A percentile compares a stretch with the other conserved stretches of the same genome.
phyloP scores from a whole-genome alignment of 2,888 invertebrate species.

The Branchellion lobata region DNA sequence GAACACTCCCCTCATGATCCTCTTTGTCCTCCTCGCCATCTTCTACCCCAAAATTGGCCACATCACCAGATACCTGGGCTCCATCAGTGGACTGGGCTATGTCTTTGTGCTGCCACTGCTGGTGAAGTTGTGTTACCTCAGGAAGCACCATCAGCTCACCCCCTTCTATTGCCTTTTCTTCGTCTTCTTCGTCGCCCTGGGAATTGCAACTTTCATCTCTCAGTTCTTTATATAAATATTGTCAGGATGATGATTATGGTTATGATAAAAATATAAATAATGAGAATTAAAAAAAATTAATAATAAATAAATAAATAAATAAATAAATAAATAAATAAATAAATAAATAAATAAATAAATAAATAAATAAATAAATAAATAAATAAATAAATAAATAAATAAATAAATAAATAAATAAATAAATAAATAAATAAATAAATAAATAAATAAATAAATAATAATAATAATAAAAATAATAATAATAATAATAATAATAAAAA shows the following conservation, averaged over 20 bases:
- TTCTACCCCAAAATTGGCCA: conserved; percentile 82
- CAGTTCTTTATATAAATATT: too few relatives aligned
- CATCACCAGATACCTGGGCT: conserved; percentile 83
- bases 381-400: conserved; percentile 3
- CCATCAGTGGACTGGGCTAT: conserved; percentile 81
- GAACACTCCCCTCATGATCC: conserved; percentile 69
- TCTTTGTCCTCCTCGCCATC: conserved; percentile 79
- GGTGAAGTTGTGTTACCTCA: conserved; percentile 73
- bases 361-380: not conserved
- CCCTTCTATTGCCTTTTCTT: conserved; percentile 67
- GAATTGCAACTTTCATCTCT: conserved; percentile 74
- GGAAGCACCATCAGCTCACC: conserved; percentile 69
- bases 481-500: too few relatives aligned
- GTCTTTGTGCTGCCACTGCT: conserved; percentile 80
- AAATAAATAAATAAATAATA: not conserved
- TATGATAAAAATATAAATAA: too few relatives aligned
- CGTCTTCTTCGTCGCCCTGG: conserved; percentile 71
- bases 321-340: too few relatives aligned
- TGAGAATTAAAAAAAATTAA: too few relatives aligned
- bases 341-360: not conserved
- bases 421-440: conserved; percentile 19
- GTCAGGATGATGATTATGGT: too few relatives aligned
- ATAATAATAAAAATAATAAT: too few relatives aligned
- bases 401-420: conserved; percentile 33
- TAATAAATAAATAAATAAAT: too few relatives aligned